Base-by-base conservation (phyloP, 2,888 invertebrate genomes). In the Odontomyia ornata region DNA sequence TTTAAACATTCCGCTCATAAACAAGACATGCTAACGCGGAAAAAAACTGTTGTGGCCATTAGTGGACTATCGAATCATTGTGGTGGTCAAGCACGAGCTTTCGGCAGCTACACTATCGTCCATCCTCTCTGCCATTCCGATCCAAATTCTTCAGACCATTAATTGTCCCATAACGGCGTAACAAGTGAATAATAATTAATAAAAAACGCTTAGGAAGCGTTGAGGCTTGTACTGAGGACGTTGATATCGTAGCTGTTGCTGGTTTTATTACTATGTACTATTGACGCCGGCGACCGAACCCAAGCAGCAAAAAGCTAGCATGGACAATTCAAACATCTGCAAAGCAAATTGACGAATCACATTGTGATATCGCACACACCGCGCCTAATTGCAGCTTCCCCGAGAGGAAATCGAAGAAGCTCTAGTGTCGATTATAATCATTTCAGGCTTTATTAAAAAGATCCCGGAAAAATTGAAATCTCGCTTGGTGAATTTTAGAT, bases 81-180 rank as follows among this genome's bases (percentile, higher is more conserved):
- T 52, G 52, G 52, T 15, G 13, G 5, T 15, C 52, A 52, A 52
- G 3, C 52, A 15, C 52, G 15, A 52, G n/a, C 52, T n/a, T 52
- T 15, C 15, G 15, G 4, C 18, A 52, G 15, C 52, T 9, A 4
- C 52, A 52, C 3, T 52, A 15, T 15, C 64, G 5, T 28, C 30
- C 30, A 25, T 30, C 23, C 15, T 64, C 64, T 13, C n/a, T 13
- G n/a, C 64, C n/a, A 64, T 71, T 46, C 9, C 27, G 73, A 28
- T 57, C 73, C 57, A 73, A 57, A 73, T 73, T 73, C 36, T 23
- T 57, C 57, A 60, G 60, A 15, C 73, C 60, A 73, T 73, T 73
- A 57, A 73, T 73, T 73, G 73, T 36, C n/a, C 56, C 72, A 72
- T 18, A 56, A 36, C 73, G 57, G 43, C 73, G 36, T 36, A 73